These are phyloP conservation scores for Aldrovandia affinis DNA, from an alignment of 2,797 vertebrate genomes.

Conservation along the genomic window DNA sequence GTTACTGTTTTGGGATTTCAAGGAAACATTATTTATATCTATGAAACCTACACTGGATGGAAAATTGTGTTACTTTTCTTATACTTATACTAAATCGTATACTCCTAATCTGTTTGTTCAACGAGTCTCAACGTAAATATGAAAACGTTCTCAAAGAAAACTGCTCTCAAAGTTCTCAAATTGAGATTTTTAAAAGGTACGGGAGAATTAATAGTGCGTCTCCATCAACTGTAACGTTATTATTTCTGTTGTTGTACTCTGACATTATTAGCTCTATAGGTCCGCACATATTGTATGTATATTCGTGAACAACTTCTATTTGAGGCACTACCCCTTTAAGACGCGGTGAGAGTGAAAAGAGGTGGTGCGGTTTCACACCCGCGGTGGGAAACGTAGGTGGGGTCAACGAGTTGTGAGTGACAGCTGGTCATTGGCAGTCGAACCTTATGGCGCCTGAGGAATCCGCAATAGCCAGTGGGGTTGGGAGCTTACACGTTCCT, in stretches of 20 bases:
- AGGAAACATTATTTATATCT: too few relatives aligned
- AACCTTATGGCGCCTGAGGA: slow-evolving; percentile 35
- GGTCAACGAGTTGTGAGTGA: slow-evolving; percentile 67
- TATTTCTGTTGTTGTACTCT: neutral
- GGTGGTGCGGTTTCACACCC: slow-evolving; percentile 81
- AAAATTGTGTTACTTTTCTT: neutral
- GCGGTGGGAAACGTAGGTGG: slow-evolving; percentile 83
- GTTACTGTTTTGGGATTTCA: too few relatives aligned
- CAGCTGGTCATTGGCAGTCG: slow-evolving; percentile 52
- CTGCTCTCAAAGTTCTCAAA: neutral
- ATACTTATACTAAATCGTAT: neutral
- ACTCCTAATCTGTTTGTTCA: neutral
- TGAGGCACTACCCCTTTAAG: slow-evolving; percentile 67
- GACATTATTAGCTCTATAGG: neutral
- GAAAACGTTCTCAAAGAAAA: neutral
- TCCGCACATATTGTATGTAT: neutral
- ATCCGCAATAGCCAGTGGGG: slow-evolving; percentile 60
- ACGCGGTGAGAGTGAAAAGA: slow-evolving; percentile 42
- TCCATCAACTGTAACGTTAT: neutral
- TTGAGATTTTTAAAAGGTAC: neutral
- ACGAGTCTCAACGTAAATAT: neutral
- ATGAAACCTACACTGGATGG: neutral
- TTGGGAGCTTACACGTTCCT: slow-evolving; percentile 29
- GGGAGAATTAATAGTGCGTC: neutral
- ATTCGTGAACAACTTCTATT: slow-evolving; percentile 6